Conservation (phyloP, 2,888 invertebrate species). For the Smittia aterrima region DNA sequence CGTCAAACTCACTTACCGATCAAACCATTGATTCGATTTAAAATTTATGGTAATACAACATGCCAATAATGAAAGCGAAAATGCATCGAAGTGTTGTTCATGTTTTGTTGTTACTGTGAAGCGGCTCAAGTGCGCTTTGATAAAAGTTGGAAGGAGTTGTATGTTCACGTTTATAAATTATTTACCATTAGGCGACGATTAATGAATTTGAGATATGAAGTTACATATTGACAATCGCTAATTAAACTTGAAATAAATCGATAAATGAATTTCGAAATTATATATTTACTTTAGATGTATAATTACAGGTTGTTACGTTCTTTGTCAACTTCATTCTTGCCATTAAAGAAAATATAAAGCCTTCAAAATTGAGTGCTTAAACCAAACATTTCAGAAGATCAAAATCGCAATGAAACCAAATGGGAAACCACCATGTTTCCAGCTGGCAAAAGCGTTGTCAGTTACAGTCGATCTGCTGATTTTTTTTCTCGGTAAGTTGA, state of each 20-base stretch:
- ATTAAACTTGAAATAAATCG: no score
- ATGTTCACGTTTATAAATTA: neutral
- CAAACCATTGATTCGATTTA: neutral
- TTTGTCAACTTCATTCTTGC: neutral
- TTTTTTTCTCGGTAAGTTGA: slow-evolving; percentile 23
- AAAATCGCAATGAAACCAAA: slow-evolving; percentile 30
- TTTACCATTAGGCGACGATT: no score
- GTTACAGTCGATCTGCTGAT: slow-evolving; percentile 28
- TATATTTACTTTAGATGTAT: neutral
- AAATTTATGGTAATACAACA: neutral
- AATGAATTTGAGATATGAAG: no score
- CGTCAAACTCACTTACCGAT: no score
- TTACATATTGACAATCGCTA: no score
- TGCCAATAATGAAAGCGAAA: neutral
- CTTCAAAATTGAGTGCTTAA: slow-evolving; percentile 36
- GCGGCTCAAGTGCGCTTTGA: neutral
- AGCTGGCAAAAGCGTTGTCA: slow-evolving; percentile 11
- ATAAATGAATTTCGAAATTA: no score
- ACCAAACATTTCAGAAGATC: slow-evolving; percentile 18
- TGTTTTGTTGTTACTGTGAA: neutral
- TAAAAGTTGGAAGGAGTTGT: neutral
- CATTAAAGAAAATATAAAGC: neutral
- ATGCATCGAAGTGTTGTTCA: no score
- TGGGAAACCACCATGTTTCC: slow-evolving; percentile 4
- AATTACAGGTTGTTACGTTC: neutral